These are phyloP conservation scores for Syritta pipiens DNA, from an alignment of 2,888 invertebrate species.

Conservation along the genomic window DNA sequence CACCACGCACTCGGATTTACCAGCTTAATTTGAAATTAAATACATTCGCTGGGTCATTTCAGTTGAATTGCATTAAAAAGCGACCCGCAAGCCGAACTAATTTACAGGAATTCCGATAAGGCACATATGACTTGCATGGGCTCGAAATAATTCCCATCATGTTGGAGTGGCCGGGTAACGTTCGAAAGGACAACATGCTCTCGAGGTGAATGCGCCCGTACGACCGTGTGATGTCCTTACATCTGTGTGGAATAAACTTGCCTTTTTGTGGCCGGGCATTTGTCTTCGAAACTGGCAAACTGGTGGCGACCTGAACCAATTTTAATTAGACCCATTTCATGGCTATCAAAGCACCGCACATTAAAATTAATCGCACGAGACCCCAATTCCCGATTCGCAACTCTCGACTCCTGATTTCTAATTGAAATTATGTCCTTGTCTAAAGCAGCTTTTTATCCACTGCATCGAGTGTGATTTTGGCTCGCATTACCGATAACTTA, in stretches of 20 bases:
- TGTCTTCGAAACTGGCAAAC: too few relatives aligned
- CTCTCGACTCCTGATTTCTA: conserved; percentile 12
- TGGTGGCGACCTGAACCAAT: too few relatives aligned
- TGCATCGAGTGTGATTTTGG: neutral
- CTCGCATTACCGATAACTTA: conserved; percentile 39
- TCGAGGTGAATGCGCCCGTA: too few relatives aligned
- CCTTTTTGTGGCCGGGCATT: too few relatives aligned
- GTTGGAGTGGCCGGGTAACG: too few relatives aligned
- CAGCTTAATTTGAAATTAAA: conserved; percentile 43
- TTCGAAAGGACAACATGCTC: too few relatives aligned
- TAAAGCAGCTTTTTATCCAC: conserved; percentile 21
- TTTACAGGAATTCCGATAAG: neutral
- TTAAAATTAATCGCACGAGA: conserved; percentile 6
- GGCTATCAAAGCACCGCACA: conserved; percentile 1
- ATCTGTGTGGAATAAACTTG: too few relatives aligned
- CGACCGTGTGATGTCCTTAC: too few relatives aligned
- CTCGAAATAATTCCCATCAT: too few relatives aligned
- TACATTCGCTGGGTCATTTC: conserved; percentile 46
- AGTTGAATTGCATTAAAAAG: conserved; percentile 29
- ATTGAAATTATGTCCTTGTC: conserved; percentile 28
- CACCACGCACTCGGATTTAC: conserved; percentile 7
- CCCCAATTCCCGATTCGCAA: too few relatives aligned
- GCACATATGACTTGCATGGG: too few relatives aligned
- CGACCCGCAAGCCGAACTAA: conserved; percentile 9
- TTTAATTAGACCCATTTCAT: conserved; percentile 12